These are phyloP conservation scores for Grantiella picta DNA, from an alignment of 2,113 vertebrate species.

Conservation along the genomic window DNA sequence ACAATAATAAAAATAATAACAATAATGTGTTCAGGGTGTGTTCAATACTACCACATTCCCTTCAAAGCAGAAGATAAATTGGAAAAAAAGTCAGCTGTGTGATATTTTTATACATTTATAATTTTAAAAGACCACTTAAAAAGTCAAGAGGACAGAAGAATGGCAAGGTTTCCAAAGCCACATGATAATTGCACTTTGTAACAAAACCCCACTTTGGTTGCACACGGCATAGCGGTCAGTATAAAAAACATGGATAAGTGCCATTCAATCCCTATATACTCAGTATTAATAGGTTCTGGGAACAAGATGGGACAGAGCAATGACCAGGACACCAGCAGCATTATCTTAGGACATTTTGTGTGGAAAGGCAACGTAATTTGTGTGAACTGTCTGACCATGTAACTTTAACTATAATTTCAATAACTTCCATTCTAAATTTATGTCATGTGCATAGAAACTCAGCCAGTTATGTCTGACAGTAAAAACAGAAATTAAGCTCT, in stretches of 20 bases:
- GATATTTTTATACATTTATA: not conserved
- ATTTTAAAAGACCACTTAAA: not conserved
- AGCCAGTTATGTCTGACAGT: not conserved
- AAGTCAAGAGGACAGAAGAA: not conserved
- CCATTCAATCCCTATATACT: not conserved
- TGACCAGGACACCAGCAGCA: not conserved
- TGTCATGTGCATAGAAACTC: not conserved
- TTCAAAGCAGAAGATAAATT: not conserved
- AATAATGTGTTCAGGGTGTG: not conserved
- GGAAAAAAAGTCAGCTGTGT: not conserved
- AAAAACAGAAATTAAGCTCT: not conserved
- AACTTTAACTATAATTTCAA: not conserved
- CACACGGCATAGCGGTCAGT: not conserved
- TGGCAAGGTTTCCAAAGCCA: not conserved
- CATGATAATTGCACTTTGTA: not conserved
- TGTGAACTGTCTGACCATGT: not conserved
- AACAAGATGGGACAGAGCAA: not conserved
- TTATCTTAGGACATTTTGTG: not conserved
- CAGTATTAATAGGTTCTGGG: not conserved
- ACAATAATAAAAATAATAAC: not conserved
- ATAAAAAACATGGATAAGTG: not conserved
- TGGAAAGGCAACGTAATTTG: not conserved
- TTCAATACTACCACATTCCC: not conserved
- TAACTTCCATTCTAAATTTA: not conserved
- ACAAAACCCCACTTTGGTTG: not conserved